Percentiles rank a stretch among this genome's conserved stretches.
Evolutionary conservation across 2,113 vertebrate species (phyloP).

Genomic region (Tinamus guttatus): DNA sequence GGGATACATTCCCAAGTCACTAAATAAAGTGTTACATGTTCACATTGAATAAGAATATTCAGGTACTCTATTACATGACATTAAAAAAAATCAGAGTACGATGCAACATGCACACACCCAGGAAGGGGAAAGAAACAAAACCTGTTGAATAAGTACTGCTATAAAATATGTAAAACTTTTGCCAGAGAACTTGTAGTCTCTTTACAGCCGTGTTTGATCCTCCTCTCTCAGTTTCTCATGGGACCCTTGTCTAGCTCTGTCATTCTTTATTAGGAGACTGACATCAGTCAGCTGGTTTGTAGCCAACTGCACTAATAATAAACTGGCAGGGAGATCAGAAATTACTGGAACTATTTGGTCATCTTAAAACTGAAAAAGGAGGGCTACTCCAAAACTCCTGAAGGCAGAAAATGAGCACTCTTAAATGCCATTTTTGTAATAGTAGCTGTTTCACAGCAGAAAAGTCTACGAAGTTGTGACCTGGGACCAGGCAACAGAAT

Average conservation of each 20-base stretch:
- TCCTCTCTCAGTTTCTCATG: constrained; percentile 1
- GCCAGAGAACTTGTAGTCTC: not conserved
- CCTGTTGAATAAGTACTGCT: not conserved
- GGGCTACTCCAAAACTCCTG: constrained; percentile 26
- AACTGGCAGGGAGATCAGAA: constrained; percentile 67
- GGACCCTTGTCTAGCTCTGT: constrained; percentile 34
- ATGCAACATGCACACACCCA: not conserved
- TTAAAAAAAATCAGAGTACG: not conserved
- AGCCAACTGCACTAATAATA: constrained; percentile 63
- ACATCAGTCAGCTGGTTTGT: constrained; percentile 67
- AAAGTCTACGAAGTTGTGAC: not conserved
- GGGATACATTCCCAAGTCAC: not conserved
- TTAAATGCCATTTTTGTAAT: not conserved
- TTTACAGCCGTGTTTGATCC: constrained; percentile 19
- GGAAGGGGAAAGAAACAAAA: not conserved
- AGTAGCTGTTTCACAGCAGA: not conserved
- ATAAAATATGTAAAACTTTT: constrained; percentile 11
- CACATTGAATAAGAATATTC: not conserved
- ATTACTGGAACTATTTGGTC: constrained; percentile 71
- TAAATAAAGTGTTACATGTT: not conserved
- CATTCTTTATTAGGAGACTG: constrained; percentile 56
- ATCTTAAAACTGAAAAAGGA: constrained; percentile 50
- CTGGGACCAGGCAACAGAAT: not conserved
- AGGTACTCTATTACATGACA: not conserved
- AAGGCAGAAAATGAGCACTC: not conserved